Percentiles rank a stretch among this genome's conserved stretches.
Evolutionary conservation across 2,113 vertebrate species (phyloP).

Genomic region (Channa argus): DNA sequence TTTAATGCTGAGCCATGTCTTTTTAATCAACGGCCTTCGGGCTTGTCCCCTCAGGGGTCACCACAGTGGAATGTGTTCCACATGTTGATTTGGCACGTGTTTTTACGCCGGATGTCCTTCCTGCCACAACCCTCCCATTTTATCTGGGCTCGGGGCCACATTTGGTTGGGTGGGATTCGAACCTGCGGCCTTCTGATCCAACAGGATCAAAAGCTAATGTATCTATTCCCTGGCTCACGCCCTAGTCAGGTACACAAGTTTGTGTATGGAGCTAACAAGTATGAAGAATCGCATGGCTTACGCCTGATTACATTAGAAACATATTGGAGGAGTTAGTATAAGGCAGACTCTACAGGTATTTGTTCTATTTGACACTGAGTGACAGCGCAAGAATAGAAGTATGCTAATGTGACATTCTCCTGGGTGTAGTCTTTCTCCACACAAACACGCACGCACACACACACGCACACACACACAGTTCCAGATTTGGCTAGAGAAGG

Average conservation of each 20-base stretch:
- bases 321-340: constrained; percentile 45
- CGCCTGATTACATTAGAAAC: constrained; percentile 58
- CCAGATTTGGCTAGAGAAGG: constrained; percentile 20
- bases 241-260: not conserved
- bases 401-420: constrained; percentile 73
- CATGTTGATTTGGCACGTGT: too few species aligned
- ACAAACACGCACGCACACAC: not conserved
- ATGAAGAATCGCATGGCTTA: constrained; percentile 51
- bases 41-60: too few species aligned
- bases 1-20: too few species aligned
- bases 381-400: constrained; percentile 36
- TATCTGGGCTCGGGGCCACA: too few species aligned
- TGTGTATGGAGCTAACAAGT: constrained; percentile 20
- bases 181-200: too few species aligned
- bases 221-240: constrained; percentile 11
- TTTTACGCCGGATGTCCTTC: too few species aligned
- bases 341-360: constrained; percentile 46
- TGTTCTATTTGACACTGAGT: constrained; percentile 51
- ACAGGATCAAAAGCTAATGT: constrained; percentile 23
- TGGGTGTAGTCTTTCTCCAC: constrained; percentile 22
- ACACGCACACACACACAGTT: constrained; percentile 9
- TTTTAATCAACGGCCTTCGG: too few species aligned
- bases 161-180: too few species aligned
- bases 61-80: too few species aligned
- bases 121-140: too few species aligned